phyloP scores from a whole-genome alignment of 92 coral and sea anemone species.

The Actinostola sp. region DNA sequence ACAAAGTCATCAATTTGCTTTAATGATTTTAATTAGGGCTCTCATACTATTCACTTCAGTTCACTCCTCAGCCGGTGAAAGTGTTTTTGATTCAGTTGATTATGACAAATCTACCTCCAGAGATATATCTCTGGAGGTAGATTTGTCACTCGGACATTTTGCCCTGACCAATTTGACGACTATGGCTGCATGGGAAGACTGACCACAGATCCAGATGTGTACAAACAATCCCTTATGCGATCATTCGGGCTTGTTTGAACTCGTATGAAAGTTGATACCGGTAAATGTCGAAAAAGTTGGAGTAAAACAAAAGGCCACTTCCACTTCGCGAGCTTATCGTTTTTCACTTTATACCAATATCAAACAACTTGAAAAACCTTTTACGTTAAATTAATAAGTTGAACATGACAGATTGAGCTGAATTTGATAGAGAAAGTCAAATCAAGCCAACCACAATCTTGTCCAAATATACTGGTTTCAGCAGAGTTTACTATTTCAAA shows the following conservation, averaged over 20 bases:
- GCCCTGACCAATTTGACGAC: neutral
- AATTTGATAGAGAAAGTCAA: neutral
- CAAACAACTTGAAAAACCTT: conserved; percentile 36
- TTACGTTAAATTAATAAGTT: conserved; percentile 20
- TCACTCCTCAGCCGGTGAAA: neutral
- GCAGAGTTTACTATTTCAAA: neutral
- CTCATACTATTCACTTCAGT: conserved; percentile 5
- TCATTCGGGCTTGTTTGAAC: conserved; percentile 45
- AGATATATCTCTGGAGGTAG: neutral
- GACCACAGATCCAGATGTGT: conserved; percentile 22
- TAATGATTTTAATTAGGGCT: conserved; percentile 5
- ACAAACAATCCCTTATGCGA: conserved; percentile 6
- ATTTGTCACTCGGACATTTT: conserved; percentile 1
- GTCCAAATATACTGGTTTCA: neutral
- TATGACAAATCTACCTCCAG: no score
- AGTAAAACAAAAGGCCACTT: conserved; percentile 28
- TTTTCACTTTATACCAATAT: conserved; percentile 20
- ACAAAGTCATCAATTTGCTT: conserved; percentile 21
- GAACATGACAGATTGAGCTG: neutral
- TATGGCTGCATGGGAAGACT: conserved; percentile 27
- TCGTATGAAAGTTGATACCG: conserved; percentile 29
- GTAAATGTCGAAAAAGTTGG: conserved; percentile 16
- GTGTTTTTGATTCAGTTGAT: conserved; percentile 21
- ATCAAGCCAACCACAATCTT: neutral
- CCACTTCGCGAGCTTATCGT: conserved; percentile 34